A percentile compares a stretch with the other conserved stretches of the same genome.
Evolutionary conservation across 1,140 invertebrate genomes (phyloP).

Genomic region (Drosophila azteca): DNA sequence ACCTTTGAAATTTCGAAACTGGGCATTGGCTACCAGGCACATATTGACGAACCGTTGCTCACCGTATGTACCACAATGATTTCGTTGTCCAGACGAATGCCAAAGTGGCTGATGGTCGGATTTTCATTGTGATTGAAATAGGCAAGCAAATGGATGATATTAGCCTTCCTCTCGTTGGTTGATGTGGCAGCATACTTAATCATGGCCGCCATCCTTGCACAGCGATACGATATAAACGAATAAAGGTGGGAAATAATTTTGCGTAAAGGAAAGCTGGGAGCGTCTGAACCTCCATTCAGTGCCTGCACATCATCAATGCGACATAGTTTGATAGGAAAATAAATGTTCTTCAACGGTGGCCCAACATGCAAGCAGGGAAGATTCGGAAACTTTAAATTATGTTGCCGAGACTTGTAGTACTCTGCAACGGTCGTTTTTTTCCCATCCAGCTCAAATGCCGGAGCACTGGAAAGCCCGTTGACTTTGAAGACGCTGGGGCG

Average conservation of each 20-base stretch:
- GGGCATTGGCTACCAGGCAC: constrained; percentile 22
- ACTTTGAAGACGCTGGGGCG: constrained; percentile 83
- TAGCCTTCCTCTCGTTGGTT: constrained; percentile 86
- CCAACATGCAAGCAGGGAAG: constrained; percentile 88
- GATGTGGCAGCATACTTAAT: constrained; percentile 87
- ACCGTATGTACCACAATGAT: constrained; percentile 85
- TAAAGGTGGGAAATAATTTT: not conserved
- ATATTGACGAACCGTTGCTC: constrained; percentile 36
- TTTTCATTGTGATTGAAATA: constrained; percentile 84
- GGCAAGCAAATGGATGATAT: constrained; percentile 86
- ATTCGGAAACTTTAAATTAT: constrained; percentile 84
- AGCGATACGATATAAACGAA: constrained; percentile 16
- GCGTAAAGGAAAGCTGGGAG: too few species aligned
- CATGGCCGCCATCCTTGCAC: constrained; percentile 85
- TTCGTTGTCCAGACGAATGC: constrained; percentile 84
- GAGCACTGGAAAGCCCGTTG: constrained; percentile 81
- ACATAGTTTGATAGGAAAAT: constrained; percentile 87
- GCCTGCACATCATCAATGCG: constrained; percentile 86
- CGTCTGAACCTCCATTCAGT: constrained; percentile 60
- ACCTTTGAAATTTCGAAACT: constrained; percentile 37
- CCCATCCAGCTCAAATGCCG: constrained; percentile 75
- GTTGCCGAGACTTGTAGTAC: constrained; percentile 84
- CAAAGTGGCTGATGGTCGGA: constrained; percentile 86
- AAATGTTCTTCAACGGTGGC: constrained; percentile 84
- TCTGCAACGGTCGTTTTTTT: constrained; percentile 81